These are phyloP conservation scores for Adineta ricciae DNA, from an alignment of 2,888 invertebrate genomes.

Conservation along the genomic window DNA sequence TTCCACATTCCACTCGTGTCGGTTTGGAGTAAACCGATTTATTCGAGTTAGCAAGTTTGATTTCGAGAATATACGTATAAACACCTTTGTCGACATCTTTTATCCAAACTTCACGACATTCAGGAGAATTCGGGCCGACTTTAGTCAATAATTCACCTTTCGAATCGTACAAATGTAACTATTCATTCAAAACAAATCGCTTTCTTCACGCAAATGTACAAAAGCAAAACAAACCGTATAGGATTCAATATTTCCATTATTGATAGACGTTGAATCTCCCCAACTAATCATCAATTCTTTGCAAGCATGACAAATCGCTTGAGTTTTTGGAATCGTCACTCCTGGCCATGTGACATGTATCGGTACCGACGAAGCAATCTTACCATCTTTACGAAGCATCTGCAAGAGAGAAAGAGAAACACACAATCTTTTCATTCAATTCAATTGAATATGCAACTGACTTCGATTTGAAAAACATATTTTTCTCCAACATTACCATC, in stretches of 20 bases:
- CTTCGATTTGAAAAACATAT: conserved; percentile 2
- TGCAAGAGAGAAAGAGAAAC: not conserved
- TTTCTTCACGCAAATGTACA: not conserved
- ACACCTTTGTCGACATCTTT: not conserved
- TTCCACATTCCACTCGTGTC: not conserved
- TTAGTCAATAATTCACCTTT: not conserved
- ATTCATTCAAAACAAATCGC: not conserved
- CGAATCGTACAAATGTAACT: not conserved
- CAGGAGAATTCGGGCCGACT: not conserved
- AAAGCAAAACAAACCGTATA: not conserved
- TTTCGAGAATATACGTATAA: not conserved
- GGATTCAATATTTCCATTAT: not conserved
- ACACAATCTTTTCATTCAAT: too few species aligned
- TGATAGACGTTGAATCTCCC: not conserved
- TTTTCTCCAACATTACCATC: not conserved
- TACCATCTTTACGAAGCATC: not conserved
- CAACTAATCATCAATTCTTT: not conserved
- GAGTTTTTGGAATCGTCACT: not conserved
- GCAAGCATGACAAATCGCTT: not conserved
- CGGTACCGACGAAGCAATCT: not conserved
- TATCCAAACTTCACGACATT: not conserved
- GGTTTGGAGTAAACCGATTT: not conserved
- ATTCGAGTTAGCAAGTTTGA: not conserved
- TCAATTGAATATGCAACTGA: not conserved
- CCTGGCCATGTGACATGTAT: not conserved